These are phyloP conservation scores for Zaprionus obscuricornis DNA, from an alignment of 2,888 invertebrate species.

Conservation along the genomic window DNA sequence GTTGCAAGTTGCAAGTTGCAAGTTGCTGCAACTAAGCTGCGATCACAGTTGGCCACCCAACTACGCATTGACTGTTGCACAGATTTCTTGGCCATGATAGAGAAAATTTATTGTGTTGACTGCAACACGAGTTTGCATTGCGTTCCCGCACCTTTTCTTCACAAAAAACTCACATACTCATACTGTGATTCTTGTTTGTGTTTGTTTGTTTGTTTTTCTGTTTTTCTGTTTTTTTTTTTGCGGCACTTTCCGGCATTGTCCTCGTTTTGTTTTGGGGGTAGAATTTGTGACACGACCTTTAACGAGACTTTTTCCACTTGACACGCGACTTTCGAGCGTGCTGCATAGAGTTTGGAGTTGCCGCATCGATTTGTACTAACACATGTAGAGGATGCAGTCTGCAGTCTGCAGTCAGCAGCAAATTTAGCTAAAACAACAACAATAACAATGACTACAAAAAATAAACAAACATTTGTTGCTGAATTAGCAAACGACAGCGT, in stretches of 20 bases:
- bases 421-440: conserved; percentile 15
- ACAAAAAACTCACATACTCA: background rate
- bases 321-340: conserved; percentile 65
- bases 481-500: conserved; percentile 65
- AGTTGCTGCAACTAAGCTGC: conserved; percentile 4
- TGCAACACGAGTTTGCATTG: conserved; percentile 69
- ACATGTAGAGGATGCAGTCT: conserved; percentile 62
- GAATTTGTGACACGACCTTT: conserved; percentile 73
- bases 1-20: background rate
- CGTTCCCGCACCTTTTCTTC: conserved; percentile 7
- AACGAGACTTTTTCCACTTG: conserved; percentile 72
- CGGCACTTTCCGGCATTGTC: conserved; percentile 55
- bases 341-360: conserved; percentile 44
- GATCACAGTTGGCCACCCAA: conserved; percentile 55
- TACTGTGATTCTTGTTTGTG: background rate
- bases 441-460: conserved; percentile 6
- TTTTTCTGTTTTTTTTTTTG: conserved; percentile 36
- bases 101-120: conserved; percentile 70
- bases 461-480: conserved; percentile 72
- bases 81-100: conserved; percentile 46
- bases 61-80: conserved; percentile 48
- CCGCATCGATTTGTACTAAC: conserved; percentile 76
- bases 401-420: conserved; percentile 41
- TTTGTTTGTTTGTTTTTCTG: background rate
- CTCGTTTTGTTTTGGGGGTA: conserved; percentile 34